Base-by-base conservation (phyloP, 2,113 vertebrate species). In the Caranx ignobilis region DNA sequence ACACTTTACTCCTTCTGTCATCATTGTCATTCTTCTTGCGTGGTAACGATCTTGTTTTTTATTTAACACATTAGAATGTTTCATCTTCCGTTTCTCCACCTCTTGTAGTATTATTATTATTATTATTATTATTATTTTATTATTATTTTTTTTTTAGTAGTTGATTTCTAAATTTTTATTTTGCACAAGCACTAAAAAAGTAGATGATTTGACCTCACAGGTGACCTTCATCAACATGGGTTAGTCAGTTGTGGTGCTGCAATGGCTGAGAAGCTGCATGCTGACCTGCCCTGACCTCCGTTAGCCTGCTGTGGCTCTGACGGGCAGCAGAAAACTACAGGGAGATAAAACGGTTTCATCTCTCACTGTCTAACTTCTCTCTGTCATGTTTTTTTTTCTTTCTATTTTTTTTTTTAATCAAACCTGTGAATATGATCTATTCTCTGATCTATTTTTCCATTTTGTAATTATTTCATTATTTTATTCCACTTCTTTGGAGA, bases 391-490 rank as follows among this genome's bases (percentile, higher is more conserved):
- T 87, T 86, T 88, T 41, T 41, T 41, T 41, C 11, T 41, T 77
- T 89, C 81, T 68, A 87, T 85, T 85, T 13, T 81, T 87, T 86
- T 76, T 87, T 92, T 80, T 35, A 91, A 95, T 94, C 91, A 92
- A 94, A 86, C 88, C 88, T 95, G 92, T 94, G 91, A 94, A 94
- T 92, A 92, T 64, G 80, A 93, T 89, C 83, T 84, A 62, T 89
- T 94, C 71, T 91, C 82, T 91, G 88, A 92, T 93, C 82, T 90
- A 72, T 91, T 92, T 89, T 90, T 92, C 77, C 85, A 92, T 94
- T 94, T 93, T 94, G 90, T 93, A 93, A 94, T 93, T 94, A 90
- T 90, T 92, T 93, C 90, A 90, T 91, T 90, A 84, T 90, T 95
- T 92, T 92, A 93, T 94, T 95, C 89, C 85, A 92, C 76, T 91